Evolutionary conservation across 2,888 invertebrate genomes (phyloP).

Genomic region (Elysia crispata): DNA sequence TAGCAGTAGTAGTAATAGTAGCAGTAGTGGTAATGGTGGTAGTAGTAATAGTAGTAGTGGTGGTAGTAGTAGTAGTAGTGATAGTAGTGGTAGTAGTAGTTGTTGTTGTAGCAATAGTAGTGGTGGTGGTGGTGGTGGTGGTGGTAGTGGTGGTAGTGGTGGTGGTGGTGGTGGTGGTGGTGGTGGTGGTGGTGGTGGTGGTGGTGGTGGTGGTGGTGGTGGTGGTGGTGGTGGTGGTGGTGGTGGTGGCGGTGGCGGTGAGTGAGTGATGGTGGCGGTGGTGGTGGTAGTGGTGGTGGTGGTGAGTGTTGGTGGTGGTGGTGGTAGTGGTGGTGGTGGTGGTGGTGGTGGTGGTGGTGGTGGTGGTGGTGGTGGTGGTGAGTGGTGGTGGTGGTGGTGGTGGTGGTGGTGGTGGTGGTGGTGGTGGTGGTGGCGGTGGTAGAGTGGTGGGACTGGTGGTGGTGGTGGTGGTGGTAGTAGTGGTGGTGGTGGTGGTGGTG

Average conservation of each 20-base stretch:
- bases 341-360: background rate
- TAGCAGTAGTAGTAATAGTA: slow-evolving; percentile 14
- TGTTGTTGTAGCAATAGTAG: no score
- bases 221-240: slow-evolving; percentile 29
- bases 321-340: background rate
- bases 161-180: slow-evolving; percentile 22
- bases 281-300: slow-evolving; percentile 15
- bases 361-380: background rate
- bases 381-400: background rate
- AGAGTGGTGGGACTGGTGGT: background rate
- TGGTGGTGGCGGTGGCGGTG: no score
- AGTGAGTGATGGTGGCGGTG: slow-evolving; percentile 25
- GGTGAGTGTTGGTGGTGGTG: no score
- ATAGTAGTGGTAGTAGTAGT: slow-evolving; percentile 17
- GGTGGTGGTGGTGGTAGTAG: background rate
- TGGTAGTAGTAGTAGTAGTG: background rate
- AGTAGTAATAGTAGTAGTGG: background rate
- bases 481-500: background rate
- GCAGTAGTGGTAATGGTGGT: slow-evolving; percentile 11
- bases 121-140: background rate
- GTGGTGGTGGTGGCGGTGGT: background rate
- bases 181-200: slow-evolving; percentile 26
- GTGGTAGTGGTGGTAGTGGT: slow-evolving; percentile 26
- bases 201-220: slow-evolving; percentile 27
- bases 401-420: background rate